Evolutionary conservation across 2,888 invertebrate species (phyloP), one percentile per base, ranked within the genome.

Genomic region (Tetragnatha montana): DNA sequence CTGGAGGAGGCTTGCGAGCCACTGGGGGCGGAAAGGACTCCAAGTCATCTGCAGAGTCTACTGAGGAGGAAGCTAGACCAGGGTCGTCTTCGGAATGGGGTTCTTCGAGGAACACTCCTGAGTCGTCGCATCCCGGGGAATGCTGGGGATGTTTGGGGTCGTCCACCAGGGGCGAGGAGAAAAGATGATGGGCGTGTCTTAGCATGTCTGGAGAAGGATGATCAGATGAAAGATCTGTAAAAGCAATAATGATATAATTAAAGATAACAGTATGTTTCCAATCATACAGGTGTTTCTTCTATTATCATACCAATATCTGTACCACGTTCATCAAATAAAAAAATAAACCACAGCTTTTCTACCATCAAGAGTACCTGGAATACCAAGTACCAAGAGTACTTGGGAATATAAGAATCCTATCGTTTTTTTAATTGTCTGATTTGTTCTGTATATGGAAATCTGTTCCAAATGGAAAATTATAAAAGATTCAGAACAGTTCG

Each of bases 91-190:
- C 85, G 17, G 47, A 81, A 8, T 89, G 85, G 1, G 89, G 78
- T 10, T 91, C 89, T 82, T 91, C 91, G 0, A 91, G 81, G 22
- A 91, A 91, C 22, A 91, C 91, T 10, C 91, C 91, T 7, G 91
- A 91, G 47, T 87, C 91, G 82, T 91, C 89, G 51, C 84, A 81
- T 22, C 86, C 81, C 1, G 91, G 70, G 19, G 91, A 87, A 35
- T 90, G 85, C 35, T 35, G 35, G 35, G 35, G 35, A 60, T 89
- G 81, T 21, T 89, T 89, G 10, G 71, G 19, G 2, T 89, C 89
- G 21, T 89, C 79, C 22, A 80, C 50, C 49, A 85, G 69, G 71
- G 70, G 22, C 14, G 76, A 82, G 14, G 89, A 19, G 49, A 71
- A 85, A 60, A n/a, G 21, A 21, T 84, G 81, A 21, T 84, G 73